phyloP scores from a whole-genome alignment of 2,888 invertebrate genomes.

The Pristionchus mayeri region DNA sequence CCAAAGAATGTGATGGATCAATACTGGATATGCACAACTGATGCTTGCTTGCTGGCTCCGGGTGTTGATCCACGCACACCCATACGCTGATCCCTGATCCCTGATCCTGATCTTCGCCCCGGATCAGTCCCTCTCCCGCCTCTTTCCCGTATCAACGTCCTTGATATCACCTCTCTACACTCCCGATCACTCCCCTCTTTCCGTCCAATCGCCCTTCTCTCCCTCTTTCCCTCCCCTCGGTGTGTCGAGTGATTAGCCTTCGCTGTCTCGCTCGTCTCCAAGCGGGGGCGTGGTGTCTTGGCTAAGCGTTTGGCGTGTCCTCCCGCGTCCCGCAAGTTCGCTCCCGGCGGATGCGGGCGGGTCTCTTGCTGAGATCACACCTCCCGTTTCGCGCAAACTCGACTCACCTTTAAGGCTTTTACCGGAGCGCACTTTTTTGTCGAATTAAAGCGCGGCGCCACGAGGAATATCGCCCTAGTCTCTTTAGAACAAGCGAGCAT shows the following conservation, averaged over 20 bases:
- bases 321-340: constrained; percentile 11
- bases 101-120: background rate
- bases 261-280: background rate
- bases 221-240: background rate
- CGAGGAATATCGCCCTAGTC: background rate
- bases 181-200: background rate
- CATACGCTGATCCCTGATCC: no score
- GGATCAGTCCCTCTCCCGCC: background rate
- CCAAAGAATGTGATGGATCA: no score
- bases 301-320: constrained; percentile 34
- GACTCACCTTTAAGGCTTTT: background rate
- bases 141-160: background rate
- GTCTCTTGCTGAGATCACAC: constrained; percentile 49
- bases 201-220: background rate
- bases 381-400: constrained; percentile 45
- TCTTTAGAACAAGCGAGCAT: no score
- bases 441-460: background rate
- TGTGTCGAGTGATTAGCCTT: constrained; percentile 1
- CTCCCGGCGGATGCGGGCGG: background rate
- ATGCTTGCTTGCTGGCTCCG: no score
- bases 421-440: background rate
- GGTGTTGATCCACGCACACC: no score
- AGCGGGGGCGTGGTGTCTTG: constrained; percentile 51
- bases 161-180: background rate
- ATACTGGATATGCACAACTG: no score